Base-by-base conservation (phyloP, 2,888 invertebrate species). In the Drosophila differens region DNA sequence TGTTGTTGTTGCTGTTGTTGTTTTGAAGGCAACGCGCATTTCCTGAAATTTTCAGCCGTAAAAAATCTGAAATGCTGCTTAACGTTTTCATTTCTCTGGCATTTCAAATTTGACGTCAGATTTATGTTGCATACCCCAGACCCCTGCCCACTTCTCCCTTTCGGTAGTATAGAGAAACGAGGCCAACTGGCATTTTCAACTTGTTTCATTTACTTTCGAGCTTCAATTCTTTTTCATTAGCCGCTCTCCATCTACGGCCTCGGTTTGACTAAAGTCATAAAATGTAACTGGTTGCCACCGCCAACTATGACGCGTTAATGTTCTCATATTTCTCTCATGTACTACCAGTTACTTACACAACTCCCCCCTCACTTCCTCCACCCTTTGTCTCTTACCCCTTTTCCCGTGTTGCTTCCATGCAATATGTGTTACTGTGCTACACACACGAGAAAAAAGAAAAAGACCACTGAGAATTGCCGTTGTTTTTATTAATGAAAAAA, bases 151-250 rank as follows among this genome's bases (percentile, higher is more conserved):
- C 14, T 32, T 10, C 16, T 28, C 25, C 7, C n/a, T 19, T 6
- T 6, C 9, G 1, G 25, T 4, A 9, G 12, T 7, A 12, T 19
- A 28, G 28, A 25, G 53, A 67, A 79, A 76, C 49, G 52, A 63
- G 80, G 73, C 76, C 76, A 76, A 76, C 65, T 69, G 75, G 35
- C 65, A 76, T 70, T 83, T 83, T 76, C 83, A 83, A 85, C 85
- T 79, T 81, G 74, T 81, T 85, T 81, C 78, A 80, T 83, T 76
- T 82, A 80, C 74, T 75, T 76, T 73, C 72, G 78, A 80, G 72
- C 75, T 83, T 85, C 89, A 88, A 85, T 88, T 88, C 85, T 80
- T 88, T 47, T 85, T 85, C 85, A 85, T 85, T 85, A 85, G 83
- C 83, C 82, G 83, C 76, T 74, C 68, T 70, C 84, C 84, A 83